Percentiles rank a stretch among this genome's conserved stretches.
Evolutionary conservation across 2,797 vertebrate genomes (phyloP).

Genomic region (Dryobates pubescens): DNA sequence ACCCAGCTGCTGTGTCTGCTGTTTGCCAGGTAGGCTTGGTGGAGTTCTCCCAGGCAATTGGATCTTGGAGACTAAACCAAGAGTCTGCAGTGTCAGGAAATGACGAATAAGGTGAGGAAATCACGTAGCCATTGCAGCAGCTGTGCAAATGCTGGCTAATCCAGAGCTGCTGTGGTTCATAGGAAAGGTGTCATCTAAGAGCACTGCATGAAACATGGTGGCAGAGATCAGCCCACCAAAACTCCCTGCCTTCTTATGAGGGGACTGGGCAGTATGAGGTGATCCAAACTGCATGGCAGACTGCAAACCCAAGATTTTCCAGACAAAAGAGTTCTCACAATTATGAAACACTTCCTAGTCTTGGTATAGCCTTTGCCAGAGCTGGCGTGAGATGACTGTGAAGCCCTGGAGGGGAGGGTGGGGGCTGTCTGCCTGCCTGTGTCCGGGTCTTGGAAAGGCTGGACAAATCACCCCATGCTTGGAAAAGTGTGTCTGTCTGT

Average conservation of each 20-base stretch:
- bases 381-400: neutral
- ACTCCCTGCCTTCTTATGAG: neutral
- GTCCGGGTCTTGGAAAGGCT: neutral
- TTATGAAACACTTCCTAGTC: neutral
- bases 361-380: neutral
- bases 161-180: neutral
- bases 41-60: neutral
- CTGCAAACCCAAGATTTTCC: neutral
- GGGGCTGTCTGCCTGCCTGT: neutral
- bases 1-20: accelerated
- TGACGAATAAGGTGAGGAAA: accelerated
- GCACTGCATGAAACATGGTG: neutral
- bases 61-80: neutral
- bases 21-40: neutral
- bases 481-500: neutral
- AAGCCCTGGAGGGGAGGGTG: neutral
- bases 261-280: neutral
- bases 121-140: neutral
- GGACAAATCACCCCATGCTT: neutral
- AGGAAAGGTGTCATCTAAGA: neutral
- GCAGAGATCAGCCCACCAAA: neutral
- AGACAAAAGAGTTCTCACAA: neutral
- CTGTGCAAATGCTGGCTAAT: neutral
- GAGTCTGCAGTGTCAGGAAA: accelerated
- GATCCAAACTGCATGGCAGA: neutral